Evolutionary conservation across 2,797 vertebrate species (phyloP).

Genomic region (Acrossocheilus wenchowensis): DNA sequence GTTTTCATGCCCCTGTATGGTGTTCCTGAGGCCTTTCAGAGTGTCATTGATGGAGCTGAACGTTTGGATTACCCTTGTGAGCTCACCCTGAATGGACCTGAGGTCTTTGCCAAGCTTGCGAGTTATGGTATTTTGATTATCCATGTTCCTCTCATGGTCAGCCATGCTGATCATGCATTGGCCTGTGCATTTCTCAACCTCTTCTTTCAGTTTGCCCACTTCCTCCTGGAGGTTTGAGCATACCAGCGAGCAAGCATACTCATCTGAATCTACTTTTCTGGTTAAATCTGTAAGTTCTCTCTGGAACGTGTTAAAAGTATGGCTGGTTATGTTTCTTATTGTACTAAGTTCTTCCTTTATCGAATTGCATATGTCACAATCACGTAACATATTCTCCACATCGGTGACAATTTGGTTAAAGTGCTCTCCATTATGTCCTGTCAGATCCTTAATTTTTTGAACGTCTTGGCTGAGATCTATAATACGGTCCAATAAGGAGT

Average conservation of each 20-base stretch:
- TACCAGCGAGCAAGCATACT: constrained; percentile 76
- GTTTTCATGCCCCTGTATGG: constrained; percentile 80
- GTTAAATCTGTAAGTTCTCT: constrained; percentile 68
- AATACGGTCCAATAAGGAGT: constrained; percentile 74
- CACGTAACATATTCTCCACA: constrained; percentile 75
- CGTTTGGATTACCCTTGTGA: constrained; percentile 77
- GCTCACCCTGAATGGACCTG: constrained; percentile 83
- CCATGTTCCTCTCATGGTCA: constrained; percentile 76
- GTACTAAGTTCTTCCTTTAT: constrained; percentile 71
- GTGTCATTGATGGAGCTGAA: constrained; percentile 86
- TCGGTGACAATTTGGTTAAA: constrained; percentile 77
- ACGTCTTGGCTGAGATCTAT: constrained; percentile 72
- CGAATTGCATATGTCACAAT: constrained; percentile 71
- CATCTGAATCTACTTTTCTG: constrained; percentile 70
- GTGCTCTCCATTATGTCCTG: constrained; percentile 72
- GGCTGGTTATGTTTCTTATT: constrained; percentile 74
- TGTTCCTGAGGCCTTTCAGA: constrained; percentile 83
- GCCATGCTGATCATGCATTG: constrained; percentile 68
- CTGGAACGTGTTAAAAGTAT: constrained; percentile 71
- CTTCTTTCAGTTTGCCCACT: constrained; percentile 77
- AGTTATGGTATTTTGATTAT: constrained; percentile 80
- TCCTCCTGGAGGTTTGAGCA: constrained; percentile 82
- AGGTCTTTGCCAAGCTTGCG: constrained; percentile 80
- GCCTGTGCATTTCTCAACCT: constrained; percentile 73
- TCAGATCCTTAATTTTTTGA: constrained; percentile 72